Evolutionary conservation across 2,797 vertebrate genomes (phyloP).

Genomic region (Pangasius larnaudii): DNA sequence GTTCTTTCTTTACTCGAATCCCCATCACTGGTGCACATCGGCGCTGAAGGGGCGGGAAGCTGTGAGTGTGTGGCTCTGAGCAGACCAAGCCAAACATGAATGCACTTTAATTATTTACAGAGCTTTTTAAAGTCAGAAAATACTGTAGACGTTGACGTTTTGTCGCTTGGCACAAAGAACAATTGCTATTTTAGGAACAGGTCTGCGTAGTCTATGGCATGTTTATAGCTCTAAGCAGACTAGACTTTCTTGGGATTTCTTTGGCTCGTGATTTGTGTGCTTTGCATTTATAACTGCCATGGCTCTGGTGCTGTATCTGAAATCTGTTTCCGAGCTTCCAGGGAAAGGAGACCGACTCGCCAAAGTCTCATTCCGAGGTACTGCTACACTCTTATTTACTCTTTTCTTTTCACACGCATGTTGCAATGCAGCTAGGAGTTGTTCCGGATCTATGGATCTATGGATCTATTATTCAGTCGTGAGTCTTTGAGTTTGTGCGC

Average conservation of each 20-base stretch:
- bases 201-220: conserved; percentile 30
- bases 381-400: neutral
- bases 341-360: conserved; percentile 89
- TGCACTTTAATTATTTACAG: conserved; percentile 56
- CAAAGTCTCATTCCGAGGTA: conserved; percentile 95
- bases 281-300: conserved; percentile 65
- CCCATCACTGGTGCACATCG: conserved; percentile 5
- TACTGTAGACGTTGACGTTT: conserved; percentile 49
- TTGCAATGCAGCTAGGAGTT: neutral
- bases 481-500: neutral
- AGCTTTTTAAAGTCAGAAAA: conserved; percentile 36
- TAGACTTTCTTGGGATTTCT: neutral
- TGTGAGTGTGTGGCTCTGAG: conserved; percentile 54
- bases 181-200: conserved; percentile 48
- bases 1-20: neutral
- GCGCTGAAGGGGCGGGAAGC: conserved; percentile 21
- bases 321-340: conserved; percentile 83
- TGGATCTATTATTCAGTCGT: neutral
- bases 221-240: conserved; percentile 20
- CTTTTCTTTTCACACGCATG: neutral
- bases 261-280: neutral
- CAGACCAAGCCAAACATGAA: conserved; percentile 59
- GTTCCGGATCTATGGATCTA: too few relatives aligned
- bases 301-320: conserved; percentile 87
- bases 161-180: conserved; percentile 27